Percentiles rank a stretch among this genome's conserved stretches.
phyloP scores from a whole-genome alignment of 2,797 vertebrate species.

The Gouania willdenowi region DNA sequence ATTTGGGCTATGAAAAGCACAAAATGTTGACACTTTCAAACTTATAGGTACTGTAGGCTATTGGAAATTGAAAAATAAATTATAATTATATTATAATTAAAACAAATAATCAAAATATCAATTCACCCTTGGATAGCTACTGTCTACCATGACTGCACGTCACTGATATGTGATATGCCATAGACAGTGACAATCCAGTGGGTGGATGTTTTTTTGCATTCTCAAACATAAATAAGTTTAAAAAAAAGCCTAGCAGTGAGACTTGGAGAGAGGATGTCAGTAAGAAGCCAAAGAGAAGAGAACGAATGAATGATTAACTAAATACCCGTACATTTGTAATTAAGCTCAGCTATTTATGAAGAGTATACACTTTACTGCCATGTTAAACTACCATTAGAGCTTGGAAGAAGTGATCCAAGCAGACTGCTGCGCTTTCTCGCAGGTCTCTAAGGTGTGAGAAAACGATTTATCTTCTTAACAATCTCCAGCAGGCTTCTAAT shows the following conservation, averaged over 20 bases:
- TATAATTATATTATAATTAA: too few species aligned
- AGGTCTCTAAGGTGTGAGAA: slow-evolving; percentile 39
- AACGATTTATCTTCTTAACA: slow-evolving; percentile 65
- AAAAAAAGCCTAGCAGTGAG: not conserved
- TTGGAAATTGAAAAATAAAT: too few species aligned
- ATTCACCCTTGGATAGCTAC: too few species aligned
- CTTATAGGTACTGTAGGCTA: too few species aligned
- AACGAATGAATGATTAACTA: too few species aligned
- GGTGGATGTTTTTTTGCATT: slow-evolving; percentile 2
- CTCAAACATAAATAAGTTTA: too few species aligned
- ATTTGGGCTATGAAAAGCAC: too few species aligned
- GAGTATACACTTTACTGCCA: not conserved
- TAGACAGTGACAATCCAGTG: not conserved
- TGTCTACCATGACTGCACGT: too few species aligned
- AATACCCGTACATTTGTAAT: too few species aligned
- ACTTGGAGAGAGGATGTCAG: not conserved
- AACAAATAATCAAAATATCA: too few species aligned
- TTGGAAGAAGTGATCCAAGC: slow-evolving; percentile 3
- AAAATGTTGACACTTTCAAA: too few species aligned
- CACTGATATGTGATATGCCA: slow-evolving; percentile 2
- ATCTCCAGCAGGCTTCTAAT: slow-evolving; percentile 59
- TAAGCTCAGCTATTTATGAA: not conserved
- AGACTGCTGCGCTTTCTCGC: slow-evolving; percentile 8
- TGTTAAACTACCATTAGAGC: not conserved
- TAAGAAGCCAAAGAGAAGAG: not conserved